phyloP scores from a whole-genome alignment of 2,888 invertebrate species.

The Coleophora deauratella region DNA sequence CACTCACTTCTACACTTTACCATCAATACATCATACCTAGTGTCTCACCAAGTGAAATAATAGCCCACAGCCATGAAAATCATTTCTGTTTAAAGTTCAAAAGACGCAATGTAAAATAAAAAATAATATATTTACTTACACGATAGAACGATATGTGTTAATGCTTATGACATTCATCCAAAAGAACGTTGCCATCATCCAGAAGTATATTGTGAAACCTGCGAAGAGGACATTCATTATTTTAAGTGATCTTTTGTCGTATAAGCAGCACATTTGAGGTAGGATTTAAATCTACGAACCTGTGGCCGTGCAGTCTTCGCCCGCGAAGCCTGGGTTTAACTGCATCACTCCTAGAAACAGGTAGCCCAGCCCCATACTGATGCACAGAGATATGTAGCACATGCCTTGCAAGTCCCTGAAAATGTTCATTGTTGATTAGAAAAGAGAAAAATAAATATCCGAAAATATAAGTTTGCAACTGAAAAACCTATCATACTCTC shows the following conservation, averaged over 20 bases:
- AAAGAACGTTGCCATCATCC: conserved; percentile 80
- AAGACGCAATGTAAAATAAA: no score
- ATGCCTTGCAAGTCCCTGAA: conserved; percentile 76
- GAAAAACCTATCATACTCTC: no score
- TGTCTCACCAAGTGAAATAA: no score
- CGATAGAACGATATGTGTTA: conserved; percentile 77
- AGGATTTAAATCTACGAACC: conserved; percentile 35
- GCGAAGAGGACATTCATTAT: no score
- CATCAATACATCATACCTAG: no score
- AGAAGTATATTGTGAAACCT: conserved; percentile 75
- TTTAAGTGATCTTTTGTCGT: background rate
- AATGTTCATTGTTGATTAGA: conserved; percentile 7
- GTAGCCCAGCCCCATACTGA: conserved; percentile 75
- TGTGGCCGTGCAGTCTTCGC: conserved; percentile 61
- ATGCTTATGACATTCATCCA: conserved; percentile 81
- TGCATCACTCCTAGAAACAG: conserved; percentile 74
- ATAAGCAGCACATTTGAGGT: no score
- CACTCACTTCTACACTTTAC: no score
- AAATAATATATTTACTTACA: conserved; percentile 76
- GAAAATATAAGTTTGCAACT: no score
- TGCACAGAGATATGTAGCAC: conserved; percentile 76
- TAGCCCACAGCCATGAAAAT: no score
- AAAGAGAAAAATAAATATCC: no score
- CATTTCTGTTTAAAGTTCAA: no score
- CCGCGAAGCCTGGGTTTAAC: conserved; percentile 45